Percentiles rank a stretch among this genome's conserved stretches.
These are phyloP conservation scores for Heliconius hortense DNA, from an alignment of 2,888 invertebrate genomes.

Conservation along the genomic window DNA sequence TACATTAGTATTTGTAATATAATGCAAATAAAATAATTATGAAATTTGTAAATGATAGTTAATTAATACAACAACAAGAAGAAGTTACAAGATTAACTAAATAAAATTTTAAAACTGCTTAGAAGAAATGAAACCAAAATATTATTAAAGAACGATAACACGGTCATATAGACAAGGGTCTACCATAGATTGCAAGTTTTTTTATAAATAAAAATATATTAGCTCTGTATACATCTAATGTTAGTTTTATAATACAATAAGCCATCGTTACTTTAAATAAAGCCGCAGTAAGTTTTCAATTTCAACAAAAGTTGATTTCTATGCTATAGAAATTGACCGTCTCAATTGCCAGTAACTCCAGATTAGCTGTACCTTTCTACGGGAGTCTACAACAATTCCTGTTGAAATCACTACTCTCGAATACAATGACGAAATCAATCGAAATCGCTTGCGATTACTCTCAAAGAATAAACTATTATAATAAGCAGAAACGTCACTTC, in stretches of 20 bases:
- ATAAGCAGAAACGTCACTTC: conserved; percentile 20
- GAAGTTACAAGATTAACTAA: neutral
- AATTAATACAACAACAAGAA: too few relatives aligned
- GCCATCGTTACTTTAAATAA: conserved; percentile 6
- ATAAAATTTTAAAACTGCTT: neutral
- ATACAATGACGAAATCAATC: conserved; percentile 63
- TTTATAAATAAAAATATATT: neutral
- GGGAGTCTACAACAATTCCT: conserved; percentile 57
- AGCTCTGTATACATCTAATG: neutral
- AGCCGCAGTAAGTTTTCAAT: conserved; percentile 6
- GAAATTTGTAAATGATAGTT: too few relatives aligned
- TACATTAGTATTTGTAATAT: too few relatives aligned
- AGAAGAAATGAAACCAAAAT: neutral
- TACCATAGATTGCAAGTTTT: neutral
- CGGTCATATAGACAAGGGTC: neutral
- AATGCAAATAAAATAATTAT: too few relatives aligned
- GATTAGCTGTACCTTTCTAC: conserved; percentile 46
- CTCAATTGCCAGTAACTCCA: conserved; percentile 48
- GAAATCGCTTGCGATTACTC: conserved; percentile 52
- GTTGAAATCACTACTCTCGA: conserved; percentile 60
- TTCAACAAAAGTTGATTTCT: conserved; percentile 38
- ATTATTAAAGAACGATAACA: neutral
- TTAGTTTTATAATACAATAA: neutral
- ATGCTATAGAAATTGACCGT: conserved; percentile 41
- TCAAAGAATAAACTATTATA: conserved; percentile 49